These are phyloP conservation scores for Corythaixoides concolor DNA, from an alignment of 2,113 vertebrate species.

Conservation along the genomic window DNA sequence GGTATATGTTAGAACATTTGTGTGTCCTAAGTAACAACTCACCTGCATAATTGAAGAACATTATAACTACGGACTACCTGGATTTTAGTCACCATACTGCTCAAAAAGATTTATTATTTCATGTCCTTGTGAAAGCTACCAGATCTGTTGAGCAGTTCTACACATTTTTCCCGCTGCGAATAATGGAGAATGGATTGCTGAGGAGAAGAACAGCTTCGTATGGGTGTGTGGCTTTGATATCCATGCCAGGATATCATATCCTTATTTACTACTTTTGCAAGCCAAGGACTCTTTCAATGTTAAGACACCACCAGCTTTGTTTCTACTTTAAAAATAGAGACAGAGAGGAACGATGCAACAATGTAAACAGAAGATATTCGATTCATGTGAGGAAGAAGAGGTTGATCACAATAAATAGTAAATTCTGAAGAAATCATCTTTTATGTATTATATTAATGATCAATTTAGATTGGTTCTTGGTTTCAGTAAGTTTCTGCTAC, in stretches of 20 bases:
- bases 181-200: background rate
- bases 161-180: background rate
- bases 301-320: background rate
- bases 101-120: background rate
- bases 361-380: background rate
- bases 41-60: background rate
- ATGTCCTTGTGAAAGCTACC: background rate
- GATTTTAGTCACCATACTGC: background rate
- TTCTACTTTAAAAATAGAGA: background rate
- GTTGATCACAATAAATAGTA: background rate
- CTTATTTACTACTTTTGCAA: background rate
- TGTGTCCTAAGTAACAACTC: background rate
- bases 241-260: background rate
- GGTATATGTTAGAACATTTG: background rate
- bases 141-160: background rate
- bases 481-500: background rate
- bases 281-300: background rate
- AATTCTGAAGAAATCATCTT: background rate
- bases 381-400: background rate
- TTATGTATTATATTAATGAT: conserved; percentile 9
- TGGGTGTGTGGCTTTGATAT: background rate
- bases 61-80: background rate
- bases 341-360: background rate
- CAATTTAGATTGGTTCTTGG: conserved; percentile 5
- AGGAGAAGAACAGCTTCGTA: background rate